These are phyloP conservation scores for Paratilapia polleni DNA, from an alignment of 2,113 vertebrate species.

Conservation along the genomic window DNA sequence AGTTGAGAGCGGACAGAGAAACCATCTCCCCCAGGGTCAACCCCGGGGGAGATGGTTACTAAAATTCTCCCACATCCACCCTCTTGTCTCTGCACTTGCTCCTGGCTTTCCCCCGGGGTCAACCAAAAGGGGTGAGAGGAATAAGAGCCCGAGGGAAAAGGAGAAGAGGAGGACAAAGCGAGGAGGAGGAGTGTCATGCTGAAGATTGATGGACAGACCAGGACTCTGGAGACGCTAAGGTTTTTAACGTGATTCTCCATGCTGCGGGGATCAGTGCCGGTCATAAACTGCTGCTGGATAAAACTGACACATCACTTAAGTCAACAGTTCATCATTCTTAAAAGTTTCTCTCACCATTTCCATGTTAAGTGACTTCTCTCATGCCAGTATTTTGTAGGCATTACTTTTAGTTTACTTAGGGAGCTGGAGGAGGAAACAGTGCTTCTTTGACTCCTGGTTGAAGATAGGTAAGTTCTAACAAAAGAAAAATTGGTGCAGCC, in stretches of 20 bases:
- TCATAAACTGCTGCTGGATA: slow-evolving; percentile 30
- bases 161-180: slow-evolving; percentile 25
- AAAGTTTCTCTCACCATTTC: slow-evolving; percentile 12
- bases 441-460: background rate
- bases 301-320: slow-evolving; percentile 10
- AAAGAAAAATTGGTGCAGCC: background rate
- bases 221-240: slow-evolving; percentile 39
- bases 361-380: background rate
- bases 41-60: no score
- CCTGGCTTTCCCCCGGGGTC: no score
- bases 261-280: slow-evolving; percentile 51
- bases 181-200: slow-evolving; percentile 29
- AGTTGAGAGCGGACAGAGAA: background rate
- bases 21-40: slow-evolving; percentile 4
- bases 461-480: background rate
- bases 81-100: no score
- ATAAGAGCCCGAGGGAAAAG: slow-evolving; percentile 8
- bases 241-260: slow-evolving; percentile 59
- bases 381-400: background rate
- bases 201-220: slow-evolving; percentile 50
- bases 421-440: background rate
- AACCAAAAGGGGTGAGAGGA: background rate
- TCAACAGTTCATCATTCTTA: background rate
- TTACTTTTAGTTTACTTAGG: background rate
- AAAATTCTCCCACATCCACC: no score